These are phyloP conservation scores for Heliconius hewitsoni DNA, from an alignment of 1,140 invertebrate species.

Conservation along the genomic window DNA sequence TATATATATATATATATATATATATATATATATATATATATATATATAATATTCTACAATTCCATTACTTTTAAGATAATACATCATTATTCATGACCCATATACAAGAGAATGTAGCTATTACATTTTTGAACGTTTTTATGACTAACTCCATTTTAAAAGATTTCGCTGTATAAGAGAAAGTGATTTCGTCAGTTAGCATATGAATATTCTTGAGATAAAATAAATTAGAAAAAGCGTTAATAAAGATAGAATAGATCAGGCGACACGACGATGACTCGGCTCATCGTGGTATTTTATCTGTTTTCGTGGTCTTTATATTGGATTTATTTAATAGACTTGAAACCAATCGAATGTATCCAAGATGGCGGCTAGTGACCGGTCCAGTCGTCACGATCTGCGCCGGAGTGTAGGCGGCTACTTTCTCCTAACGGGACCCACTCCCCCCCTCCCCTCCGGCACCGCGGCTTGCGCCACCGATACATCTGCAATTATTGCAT, in stretches of 20 bases:
- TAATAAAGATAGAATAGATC: slow-evolving; percentile 2
- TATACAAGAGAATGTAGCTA: neutral
- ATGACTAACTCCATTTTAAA: slow-evolving; percentile 38
- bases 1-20: too few relatives aligned
- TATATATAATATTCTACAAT: too few relatives aligned
- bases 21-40: too few relatives aligned
- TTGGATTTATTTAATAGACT: slow-evolving; percentile 29
- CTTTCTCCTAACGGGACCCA: slow-evolving; percentile 78
- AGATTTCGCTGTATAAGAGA: slow-evolving; percentile 55
- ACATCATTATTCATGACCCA: too few relatives aligned
- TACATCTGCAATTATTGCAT: slow-evolving; percentile 55
- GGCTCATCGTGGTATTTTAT: slow-evolving; percentile 8
- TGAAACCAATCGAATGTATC: slow-evolving; percentile 43
- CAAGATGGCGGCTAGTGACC: slow-evolving; percentile 48
- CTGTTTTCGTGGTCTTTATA: slow-evolving; percentile 4
- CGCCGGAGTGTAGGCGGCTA: slow-evolving; percentile 70
- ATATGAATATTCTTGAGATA: slow-evolving; percentile 3
- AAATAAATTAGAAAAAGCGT: slow-evolving; percentile 13
- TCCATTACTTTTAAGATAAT: neutral
- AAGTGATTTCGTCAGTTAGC: slow-evolving; percentile 43
- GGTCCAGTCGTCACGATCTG: slow-evolving; percentile 60
- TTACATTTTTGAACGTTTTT: neutral
- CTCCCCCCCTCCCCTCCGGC: slow-evolving; percentile 37
- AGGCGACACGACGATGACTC: neutral
- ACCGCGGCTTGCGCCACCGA: slow-evolving; percentile 46